Conservation (phyloP, 2,113 vertebrate species). For the Pipa parva region DNA sequence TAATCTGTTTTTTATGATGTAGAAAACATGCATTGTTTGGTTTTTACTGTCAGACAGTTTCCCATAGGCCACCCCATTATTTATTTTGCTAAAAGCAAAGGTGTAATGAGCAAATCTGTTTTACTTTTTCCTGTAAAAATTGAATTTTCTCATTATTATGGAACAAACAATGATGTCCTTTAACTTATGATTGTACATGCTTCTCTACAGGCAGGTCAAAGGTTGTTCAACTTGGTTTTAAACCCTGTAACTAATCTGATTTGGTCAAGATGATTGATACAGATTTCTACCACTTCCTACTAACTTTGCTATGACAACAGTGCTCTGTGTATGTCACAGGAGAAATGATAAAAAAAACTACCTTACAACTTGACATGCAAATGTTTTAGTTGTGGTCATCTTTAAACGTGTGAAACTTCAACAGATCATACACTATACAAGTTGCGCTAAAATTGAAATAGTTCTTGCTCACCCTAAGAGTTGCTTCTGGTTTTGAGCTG, state of each 20-base stretch:
- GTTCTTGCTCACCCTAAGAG: constrained; percentile 64
- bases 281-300: constrained; percentile 1
- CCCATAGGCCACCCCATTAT: constrained; percentile 10
- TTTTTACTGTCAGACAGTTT: background rate
- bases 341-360: no score
- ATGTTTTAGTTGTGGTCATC: no score
- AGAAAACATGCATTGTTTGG: constrained; percentile 2
- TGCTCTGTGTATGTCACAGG: background rate
- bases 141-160: background rate
- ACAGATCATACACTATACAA: no score
- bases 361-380: no score
- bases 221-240: constrained; percentile 24
- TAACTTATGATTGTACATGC: constrained; percentile 10
- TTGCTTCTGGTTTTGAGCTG: constrained; percentile 55
- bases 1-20: constrained; percentile 16
- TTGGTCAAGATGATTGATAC: constrained; percentile 19
- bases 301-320: constrained; percentile 19
- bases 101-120: constrained; percentile 6
- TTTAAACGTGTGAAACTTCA: no score
- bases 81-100: background rate
- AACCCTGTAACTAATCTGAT: constrained; percentile 17
- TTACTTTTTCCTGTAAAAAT: background rate
- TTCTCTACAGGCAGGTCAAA: background rate
- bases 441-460: no score
- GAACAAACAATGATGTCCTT: constrained; percentile 6